A percentile compares a stretch with the other conserved stretches of the same genome.
Evolutionary conservation across 2,113 vertebrate genomes (phyloP).

Genomic region (Python bivittatus): DNA sequence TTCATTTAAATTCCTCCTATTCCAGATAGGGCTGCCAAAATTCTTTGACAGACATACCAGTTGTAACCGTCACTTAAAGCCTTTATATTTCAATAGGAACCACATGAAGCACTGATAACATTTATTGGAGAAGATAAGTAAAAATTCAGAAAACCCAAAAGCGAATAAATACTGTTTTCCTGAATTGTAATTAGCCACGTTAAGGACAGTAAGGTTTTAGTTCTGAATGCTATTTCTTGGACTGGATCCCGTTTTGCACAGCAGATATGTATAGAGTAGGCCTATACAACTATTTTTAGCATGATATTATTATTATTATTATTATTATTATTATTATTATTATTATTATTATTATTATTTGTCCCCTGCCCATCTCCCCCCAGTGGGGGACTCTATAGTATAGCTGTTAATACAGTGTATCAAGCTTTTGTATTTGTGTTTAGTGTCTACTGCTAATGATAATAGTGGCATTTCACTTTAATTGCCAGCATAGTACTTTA

Average conservation of each 20-base stretch:
- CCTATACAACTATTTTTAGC: background rate
- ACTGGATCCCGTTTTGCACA: background rate
- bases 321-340: too few relatives aligned
- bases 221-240: background rate
- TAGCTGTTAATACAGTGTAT: background rate
- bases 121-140: too few relatives aligned
- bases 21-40: background rate
- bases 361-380: too few relatives aligned
- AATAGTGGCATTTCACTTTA: background rate
- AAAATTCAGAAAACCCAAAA: too few relatives aligned
- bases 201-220: background rate
- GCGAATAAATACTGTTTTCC: too few relatives aligned
- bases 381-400: too few relatives aligned
- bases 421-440: background rate
- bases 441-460: background rate
- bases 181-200: too few relatives aligned
- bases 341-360: too few relatives aligned
- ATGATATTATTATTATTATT: too few relatives aligned
- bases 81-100: background rate
- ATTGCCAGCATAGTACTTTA: background rate
- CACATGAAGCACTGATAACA: background rate
- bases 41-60: background rate
- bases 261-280: background rate
- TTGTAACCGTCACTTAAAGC: background rate
- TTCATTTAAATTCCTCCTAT: background rate